A percentile compares a stretch with the other conserved stretches of the same genome.
These are phyloP conservation scores for Xyliphius kryptos DNA, from an alignment of 2,113 vertebrate species.

Conservation along the genomic window DNA sequence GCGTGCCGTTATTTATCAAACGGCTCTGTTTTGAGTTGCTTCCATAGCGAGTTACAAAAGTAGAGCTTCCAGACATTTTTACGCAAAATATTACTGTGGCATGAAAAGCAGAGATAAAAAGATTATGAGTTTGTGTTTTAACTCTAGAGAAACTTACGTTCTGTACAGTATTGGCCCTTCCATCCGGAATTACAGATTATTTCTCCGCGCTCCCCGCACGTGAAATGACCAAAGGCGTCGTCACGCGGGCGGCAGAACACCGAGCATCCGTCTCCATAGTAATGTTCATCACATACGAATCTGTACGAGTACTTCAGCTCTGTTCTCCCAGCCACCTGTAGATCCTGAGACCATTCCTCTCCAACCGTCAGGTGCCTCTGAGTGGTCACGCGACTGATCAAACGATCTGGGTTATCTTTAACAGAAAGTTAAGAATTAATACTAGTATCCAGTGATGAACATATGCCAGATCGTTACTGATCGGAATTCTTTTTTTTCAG, in stretches of 20 bases:
- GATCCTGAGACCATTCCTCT: slow-evolving; percentile 93
- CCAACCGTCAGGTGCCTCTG: slow-evolving; percentile 91
- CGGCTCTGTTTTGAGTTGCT: slow-evolving; percentile 65
- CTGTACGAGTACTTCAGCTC: slow-evolving; percentile 96
- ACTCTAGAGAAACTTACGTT: slow-evolving; percentile 71
- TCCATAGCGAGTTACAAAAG: slow-evolving; percentile 60
- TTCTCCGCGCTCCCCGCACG: slow-evolving; percentile 89
- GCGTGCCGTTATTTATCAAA: slow-evolving; percentile 69
- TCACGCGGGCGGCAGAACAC: slow-evolving; percentile 94
- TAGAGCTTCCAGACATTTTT: slow-evolving; percentile 23
- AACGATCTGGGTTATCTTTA: slow-evolving; percentile 84
- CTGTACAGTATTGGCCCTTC: slow-evolving; percentile 95
- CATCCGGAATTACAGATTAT: slow-evolving; percentile 94
- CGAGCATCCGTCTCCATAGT: slow-evolving; percentile 94
- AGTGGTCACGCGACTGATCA: slow-evolving; percentile 90
- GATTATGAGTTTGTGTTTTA: not conserved
- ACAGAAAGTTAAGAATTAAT: too few relatives aligned
- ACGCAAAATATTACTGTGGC: slow-evolving; percentile 5
- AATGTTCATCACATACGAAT: slow-evolving; percentile 92
- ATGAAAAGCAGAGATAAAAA: too few relatives aligned
- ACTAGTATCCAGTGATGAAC: too few relatives aligned
- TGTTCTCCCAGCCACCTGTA: slow-evolving; percentile 79
- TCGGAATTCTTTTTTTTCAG: not conserved
- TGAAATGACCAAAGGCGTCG: slow-evolving; percentile 94
- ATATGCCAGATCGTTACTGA: too few relatives aligned